Evolutionary conservation across 2,888 invertebrate species (phyloP).

Genomic region (Euproctis similis): DNA sequence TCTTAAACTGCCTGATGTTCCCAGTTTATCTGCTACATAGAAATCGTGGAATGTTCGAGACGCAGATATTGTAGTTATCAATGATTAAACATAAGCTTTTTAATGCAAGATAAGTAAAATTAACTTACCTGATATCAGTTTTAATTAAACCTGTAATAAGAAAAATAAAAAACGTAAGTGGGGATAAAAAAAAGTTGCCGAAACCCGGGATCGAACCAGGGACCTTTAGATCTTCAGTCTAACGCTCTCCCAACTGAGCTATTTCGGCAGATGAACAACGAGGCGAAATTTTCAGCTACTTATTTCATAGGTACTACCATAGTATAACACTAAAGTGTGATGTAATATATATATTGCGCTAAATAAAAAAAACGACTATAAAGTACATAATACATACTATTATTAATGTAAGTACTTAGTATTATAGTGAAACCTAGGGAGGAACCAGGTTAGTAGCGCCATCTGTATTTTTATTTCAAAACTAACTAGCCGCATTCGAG

Average conservation of each 20-base stretch:
- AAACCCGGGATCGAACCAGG: slow-evolving; percentile 83
- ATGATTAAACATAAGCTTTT: background rate
- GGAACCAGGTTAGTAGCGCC: slow-evolving; percentile 23
- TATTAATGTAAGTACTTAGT: too few species aligned
- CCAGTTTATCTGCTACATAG: too few species aligned
- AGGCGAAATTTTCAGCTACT: slow-evolving; percentile 17
- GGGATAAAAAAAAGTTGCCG: slow-evolving; percentile 56
- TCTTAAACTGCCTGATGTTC: too few species aligned
- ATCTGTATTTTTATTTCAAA: slow-evolving; percentile 18
- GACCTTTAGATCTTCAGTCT: slow-evolving; percentile 83
- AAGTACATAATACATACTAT: too few species aligned
- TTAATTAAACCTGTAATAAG: slow-evolving; percentile 36
- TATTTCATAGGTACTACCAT: too few species aligned
- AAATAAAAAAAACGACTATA: too few species aligned
- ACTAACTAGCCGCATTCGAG: too few species aligned
- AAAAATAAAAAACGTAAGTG: slow-evolving; percentile 25
- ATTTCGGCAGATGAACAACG: slow-evolving; percentile 61
- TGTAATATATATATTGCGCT: too few species aligned
- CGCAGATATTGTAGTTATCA: too few species aligned
- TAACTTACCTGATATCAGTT: slow-evolving; percentile 26
- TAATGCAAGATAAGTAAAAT: background rate
- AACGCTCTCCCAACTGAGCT: slow-evolving; percentile 81
- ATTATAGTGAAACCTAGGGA: too few species aligned
- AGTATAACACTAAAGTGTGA: too few species aligned
- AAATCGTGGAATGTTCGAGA: too few species aligned